These are phyloP conservation scores for Seira sanloemensis DNA, from an alignment of 2,888 invertebrate genomes.

Conservation along the genomic window DNA sequence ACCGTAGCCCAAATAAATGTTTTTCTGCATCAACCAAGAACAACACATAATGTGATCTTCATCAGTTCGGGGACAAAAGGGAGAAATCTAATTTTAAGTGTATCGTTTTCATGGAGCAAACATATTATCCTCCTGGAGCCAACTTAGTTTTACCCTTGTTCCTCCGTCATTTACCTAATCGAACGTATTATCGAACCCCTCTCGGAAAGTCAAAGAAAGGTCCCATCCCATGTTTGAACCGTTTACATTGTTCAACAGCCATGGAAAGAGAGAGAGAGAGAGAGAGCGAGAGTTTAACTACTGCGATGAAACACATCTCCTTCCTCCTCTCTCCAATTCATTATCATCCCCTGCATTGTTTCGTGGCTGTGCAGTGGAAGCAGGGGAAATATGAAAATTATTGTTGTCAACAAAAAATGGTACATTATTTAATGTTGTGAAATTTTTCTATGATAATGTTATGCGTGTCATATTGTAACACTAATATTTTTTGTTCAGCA, in stretches of 20 bases:
- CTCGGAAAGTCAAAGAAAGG: too few species aligned
- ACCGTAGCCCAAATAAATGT: too few species aligned
- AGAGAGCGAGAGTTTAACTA: too few species aligned
- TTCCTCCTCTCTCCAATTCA: neutral
- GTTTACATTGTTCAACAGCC: neutral
- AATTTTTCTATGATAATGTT: conserved; percentile 24
- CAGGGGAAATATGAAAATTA: conserved; percentile 45
- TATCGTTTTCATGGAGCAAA: too few species aligned
- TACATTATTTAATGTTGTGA: conserved; percentile 52
- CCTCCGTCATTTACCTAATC: too few species aligned
- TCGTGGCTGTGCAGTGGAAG: conserved; percentile 7
- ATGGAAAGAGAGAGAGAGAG: neutral
- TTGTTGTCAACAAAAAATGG: conserved; percentile 56
- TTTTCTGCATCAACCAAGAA: too few species aligned
- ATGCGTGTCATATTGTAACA: conserved; percentile 20
- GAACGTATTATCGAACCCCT: too few species aligned
- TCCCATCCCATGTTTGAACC: neutral
- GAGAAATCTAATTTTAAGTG: too few species aligned
- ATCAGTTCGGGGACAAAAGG: too few species aligned
- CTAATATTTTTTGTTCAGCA: conserved; percentile 13
- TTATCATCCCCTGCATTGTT: neutral
- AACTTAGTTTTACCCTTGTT: too few species aligned
- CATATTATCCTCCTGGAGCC: too few species aligned
- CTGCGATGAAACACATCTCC: neutral
- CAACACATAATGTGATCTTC: too few species aligned